Evolutionary conservation across 2,888 invertebrate species (phyloP).

Genomic region (Pseudococcus viburni): DNA sequence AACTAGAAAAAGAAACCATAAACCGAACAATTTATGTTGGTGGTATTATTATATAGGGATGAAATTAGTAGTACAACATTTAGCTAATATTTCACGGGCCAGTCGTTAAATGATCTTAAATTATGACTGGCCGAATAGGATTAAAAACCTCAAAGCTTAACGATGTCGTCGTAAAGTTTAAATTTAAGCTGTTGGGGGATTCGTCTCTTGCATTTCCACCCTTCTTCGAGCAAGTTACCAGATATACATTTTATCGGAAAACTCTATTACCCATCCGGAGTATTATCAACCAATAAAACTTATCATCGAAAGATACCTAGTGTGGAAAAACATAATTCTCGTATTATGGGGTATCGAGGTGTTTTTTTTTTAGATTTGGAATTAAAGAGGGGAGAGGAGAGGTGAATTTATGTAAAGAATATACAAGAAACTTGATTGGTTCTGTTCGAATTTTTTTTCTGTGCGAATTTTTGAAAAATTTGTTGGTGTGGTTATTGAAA

Average conservation of each 20-base stretch:
- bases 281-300: background rate
- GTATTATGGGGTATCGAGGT: background rate
- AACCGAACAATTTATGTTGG: slow-evolving; percentile 9
- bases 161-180: slow-evolving; percentile 26
- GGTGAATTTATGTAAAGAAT: too few species aligned
- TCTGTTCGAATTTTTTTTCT: background rate
- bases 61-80: slow-evolving; percentile 29
- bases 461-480: background rate
- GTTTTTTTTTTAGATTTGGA: background rate
- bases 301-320: background rate
- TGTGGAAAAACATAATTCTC: background rate
- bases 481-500: background rate
- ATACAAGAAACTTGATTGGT: too few species aligned
- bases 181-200: background rate
- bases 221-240: background rate
- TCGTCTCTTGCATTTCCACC: background rate
- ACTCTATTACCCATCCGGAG: background rate
- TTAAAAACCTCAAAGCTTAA: slow-evolving; percentile 24
- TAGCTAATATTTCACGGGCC: background rate
- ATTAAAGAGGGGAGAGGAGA: too few species aligned
- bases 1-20: background rate
- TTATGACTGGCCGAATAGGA: slow-evolving; percentile 23
- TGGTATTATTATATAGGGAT: background rate
- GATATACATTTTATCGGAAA: background rate
- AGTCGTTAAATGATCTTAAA: slow-evolving; percentile 19